These are phyloP conservation scores for Brenthis ino DNA, from an alignment of 2,888 invertebrate species.

Conservation along the genomic window DNA sequence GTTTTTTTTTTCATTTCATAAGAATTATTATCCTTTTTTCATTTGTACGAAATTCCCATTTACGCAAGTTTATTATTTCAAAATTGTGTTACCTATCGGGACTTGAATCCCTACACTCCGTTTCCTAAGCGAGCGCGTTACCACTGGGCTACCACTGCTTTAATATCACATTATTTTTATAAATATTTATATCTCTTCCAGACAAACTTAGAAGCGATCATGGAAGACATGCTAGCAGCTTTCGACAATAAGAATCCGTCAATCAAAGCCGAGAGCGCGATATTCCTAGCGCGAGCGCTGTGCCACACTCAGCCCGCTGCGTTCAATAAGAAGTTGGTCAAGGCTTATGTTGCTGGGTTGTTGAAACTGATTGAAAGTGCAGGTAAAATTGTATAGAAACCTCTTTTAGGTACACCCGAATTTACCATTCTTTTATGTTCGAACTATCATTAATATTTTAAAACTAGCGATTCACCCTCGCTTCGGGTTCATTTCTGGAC, in stretches of 20 bases:
- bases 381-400: constrained; percentile 63
- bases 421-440: background rate
- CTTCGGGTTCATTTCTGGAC: no score
- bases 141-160: no score
- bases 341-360: constrained; percentile 89
- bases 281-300: constrained; percentile 92
- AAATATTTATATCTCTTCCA: constrained; percentile 59
- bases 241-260: constrained; percentile 95
- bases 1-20: no score
- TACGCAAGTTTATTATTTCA: no score
- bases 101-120: no score
- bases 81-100: no score
- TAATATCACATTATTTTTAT: background rate
- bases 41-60: no score
- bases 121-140: no score
- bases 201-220: constrained; percentile 91
- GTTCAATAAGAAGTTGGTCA: constrained; percentile 94
- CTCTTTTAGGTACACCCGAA: background rate
- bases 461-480: no score
- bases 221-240: constrained; percentile 92
- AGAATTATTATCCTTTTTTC: no score
- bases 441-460: no score
- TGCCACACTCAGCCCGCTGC: constrained; percentile 90
- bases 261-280: constrained; percentile 92
- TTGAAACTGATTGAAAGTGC: constrained; percentile 90